Conservation (phyloP, 2,113 vertebrate genomes). For the Pterophyllum scalare region DNA sequence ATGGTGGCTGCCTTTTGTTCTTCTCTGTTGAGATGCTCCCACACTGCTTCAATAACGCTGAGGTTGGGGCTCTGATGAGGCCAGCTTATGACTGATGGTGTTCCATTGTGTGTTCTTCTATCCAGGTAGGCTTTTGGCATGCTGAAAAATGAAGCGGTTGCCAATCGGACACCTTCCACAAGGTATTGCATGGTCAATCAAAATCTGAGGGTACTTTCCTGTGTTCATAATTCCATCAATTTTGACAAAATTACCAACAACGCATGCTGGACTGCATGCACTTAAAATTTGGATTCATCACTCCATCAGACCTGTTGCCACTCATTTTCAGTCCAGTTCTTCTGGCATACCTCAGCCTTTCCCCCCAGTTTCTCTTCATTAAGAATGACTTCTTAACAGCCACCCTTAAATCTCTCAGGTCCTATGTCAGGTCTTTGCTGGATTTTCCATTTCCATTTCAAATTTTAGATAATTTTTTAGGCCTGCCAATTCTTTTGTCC, state of each 20-base stretch:
- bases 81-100: background rate
- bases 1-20: background rate
- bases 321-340: too few species aligned
- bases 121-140: background rate
- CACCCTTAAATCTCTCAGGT: too few species aligned
- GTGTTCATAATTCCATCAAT: background rate
- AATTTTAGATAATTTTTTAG: background rate
- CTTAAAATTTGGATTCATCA: too few species aligned
- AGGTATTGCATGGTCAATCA: background rate
- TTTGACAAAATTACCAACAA: background rate
- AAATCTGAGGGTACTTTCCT: background rate
- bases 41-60: background rate
- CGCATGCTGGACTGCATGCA: too few species aligned
- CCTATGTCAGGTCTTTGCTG: too few species aligned
- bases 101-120: background rate
- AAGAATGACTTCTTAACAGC: too few species aligned
- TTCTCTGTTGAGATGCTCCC: background rate
- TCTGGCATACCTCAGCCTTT: too few species aligned
- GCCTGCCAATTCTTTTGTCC: background rate
- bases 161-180: background rate
- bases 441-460: too few species aligned
- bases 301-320: too few species aligned
- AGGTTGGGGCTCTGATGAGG: background rate
- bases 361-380: too few species aligned
- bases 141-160: background rate